These are phyloP conservation scores for Nesidiocoris tenuis DNA, from an alignment of 2,888 invertebrate species.

Conservation along the genomic window DNA sequence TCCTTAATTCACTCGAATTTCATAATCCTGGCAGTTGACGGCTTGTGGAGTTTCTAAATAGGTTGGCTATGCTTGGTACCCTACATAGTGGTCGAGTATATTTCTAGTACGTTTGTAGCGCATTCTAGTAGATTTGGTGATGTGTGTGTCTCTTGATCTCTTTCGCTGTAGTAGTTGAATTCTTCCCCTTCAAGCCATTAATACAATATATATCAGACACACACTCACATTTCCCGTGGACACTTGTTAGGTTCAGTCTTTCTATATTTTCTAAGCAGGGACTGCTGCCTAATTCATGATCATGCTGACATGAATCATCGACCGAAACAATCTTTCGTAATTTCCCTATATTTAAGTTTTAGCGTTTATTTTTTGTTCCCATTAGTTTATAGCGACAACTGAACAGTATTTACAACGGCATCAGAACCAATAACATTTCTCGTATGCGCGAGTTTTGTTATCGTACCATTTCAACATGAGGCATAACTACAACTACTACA, in stretches of 20 bases:
- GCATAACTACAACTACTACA: no score
- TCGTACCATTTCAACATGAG: no score
- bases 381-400: no score
- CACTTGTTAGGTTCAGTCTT: not conserved
- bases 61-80: slow-evolving; percentile 27
- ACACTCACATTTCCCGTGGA: slow-evolving; percentile 6
- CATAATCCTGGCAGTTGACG: not conserved
- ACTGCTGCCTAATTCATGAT: no score
- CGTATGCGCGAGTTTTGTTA: no score
- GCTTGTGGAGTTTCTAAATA: not conserved
- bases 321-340: no score
- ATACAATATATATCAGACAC: slow-evolving; percentile 32
- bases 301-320: no score
- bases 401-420: not conserved
- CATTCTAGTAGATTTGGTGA: slow-evolving; percentile 35
- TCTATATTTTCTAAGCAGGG: no score
- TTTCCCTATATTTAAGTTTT: no score
- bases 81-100: not conserved
- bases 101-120: slow-evolving; percentile 13
- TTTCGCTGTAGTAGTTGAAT: slow-evolving; percentile 18
- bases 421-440: no score
- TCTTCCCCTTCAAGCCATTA: slow-evolving; percentile 36
- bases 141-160: slow-evolving; percentile 30
- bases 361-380: no score
- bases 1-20: not conserved